Evolutionary conservation across 2,797 vertebrate genomes (phyloP).

Genomic region (Lateolabrax maculatus): DNA sequence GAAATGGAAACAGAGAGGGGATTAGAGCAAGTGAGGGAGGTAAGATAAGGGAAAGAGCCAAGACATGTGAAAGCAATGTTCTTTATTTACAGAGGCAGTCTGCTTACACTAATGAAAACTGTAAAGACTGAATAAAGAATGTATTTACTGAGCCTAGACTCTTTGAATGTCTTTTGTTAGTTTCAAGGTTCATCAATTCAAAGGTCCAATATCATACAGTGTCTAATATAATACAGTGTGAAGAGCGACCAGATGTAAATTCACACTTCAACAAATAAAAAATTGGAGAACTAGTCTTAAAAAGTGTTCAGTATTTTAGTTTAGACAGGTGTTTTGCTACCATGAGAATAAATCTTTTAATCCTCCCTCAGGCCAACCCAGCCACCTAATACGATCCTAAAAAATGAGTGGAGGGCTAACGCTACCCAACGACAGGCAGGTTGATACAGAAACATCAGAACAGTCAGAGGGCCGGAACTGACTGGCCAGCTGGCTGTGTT

Average conservation of each 20-base stretch:
- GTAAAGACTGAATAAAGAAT: constrained; percentile 27
- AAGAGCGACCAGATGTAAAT: constrained; percentile 4
- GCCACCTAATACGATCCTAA: constrained; percentile 46
- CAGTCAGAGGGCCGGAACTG: constrained; percentile 46
- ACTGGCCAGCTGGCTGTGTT: constrained; percentile 54
- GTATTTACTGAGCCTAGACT: constrained; percentile 37
- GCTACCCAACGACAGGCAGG: constrained; percentile 47
- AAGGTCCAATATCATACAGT: constrained; percentile 8
- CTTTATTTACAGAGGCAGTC: constrained; percentile 43
- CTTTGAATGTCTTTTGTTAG: constrained; percentile 18
- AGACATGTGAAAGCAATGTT: constrained; percentile 15
- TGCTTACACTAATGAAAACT: constrained; percentile 56
- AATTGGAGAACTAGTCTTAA: background rate
- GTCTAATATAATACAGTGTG: background rate
- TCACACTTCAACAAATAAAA: background rate
- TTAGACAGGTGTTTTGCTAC: constrained; percentile 72
- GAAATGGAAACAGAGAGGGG: background rate
- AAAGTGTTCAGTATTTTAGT: constrained; percentile 35
- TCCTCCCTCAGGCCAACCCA: constrained; percentile 48
- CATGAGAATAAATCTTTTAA: constrained; percentile 75
- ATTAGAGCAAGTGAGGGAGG: constrained; percentile 28
- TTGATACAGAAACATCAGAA: constrained; percentile 59
- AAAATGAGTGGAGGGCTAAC: constrained; percentile 29
- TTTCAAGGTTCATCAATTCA: constrained; percentile 10
- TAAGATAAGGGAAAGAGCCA: constrained; percentile 5